Conservation (phyloP, 1,140 invertebrate species). For the Drosophila grimshawi region DNA sequence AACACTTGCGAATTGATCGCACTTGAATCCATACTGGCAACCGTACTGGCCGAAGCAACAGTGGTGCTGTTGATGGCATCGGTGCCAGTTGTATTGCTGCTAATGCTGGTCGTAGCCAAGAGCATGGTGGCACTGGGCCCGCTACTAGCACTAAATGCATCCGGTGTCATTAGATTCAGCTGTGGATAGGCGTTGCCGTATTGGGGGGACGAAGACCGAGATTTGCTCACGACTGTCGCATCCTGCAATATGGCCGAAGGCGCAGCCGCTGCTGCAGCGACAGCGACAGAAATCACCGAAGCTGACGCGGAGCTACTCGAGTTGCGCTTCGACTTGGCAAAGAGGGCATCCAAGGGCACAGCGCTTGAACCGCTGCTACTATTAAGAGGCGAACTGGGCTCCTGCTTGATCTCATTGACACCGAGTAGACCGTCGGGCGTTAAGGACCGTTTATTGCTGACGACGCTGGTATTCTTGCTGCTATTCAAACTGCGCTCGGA, state of each 20-base stretch:
- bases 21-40: slow-evolving; percentile 11
- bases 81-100: slow-evolving; percentile 20
- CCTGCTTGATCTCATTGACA: slow-evolving; percentile 51
- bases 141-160: slow-evolving; percentile 90
- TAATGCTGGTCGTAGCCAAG: slow-evolving; percentile 37
- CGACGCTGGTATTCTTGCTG: slow-evolving; percentile 46
- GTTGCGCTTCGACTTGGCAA: slow-evolving; percentile 57
- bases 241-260: slow-evolving; percentile 57
- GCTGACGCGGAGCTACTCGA: slow-evolving; percentile 41
- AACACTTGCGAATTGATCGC: slow-evolving; percentile 78
- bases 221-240: slow-evolving; percentile 26
- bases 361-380: slow-evolving; percentile 46
- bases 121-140: slow-evolving; percentile 44
- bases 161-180: slow-evolving; percentile 91
- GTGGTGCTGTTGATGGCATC: slow-evolving; percentile 26
- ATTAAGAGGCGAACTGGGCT: slow-evolving; percentile 52
- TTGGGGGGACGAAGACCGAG: slow-evolving; percentile 67
- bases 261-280: slow-evolving; percentile 64
- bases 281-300: slow-evolving; percentile 69
- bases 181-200: slow-evolving; percentile 85
- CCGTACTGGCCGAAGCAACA: background rate
- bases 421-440: slow-evolving; percentile 50
- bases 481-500: slow-evolving; percentile 59
- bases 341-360: slow-evolving; percentile 56
- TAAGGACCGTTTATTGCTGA: slow-evolving; percentile 48